Conservation (phyloP, 1,140 invertebrate species). For the Hylyphantes graminicola region DNA sequence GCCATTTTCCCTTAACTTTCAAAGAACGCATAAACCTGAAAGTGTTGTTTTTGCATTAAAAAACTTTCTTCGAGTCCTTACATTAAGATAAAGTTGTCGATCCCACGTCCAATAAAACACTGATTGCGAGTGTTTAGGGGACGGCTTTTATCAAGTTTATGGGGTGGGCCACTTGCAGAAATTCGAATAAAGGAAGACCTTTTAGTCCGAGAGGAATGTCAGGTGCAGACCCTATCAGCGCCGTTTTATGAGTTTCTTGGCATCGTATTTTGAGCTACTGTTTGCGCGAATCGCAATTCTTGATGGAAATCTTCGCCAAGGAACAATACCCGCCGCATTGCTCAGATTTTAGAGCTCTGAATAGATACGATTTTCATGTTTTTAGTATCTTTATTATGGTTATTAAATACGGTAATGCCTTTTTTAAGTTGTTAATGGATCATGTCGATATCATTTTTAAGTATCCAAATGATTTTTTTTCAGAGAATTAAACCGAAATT, state of each 20-base stretch:
- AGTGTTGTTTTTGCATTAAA: too few relatives aligned
- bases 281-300: not conserved
- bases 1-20: too few relatives aligned
- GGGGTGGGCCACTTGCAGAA: conserved; percentile 6
- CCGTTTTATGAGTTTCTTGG: not conserved
- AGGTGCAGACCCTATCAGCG: not conserved
- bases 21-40: too few relatives aligned
- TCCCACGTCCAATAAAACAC: conserved; percentile 53
- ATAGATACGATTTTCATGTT: too few relatives aligned
- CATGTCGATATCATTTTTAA: too few relatives aligned
- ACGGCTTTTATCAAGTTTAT: conserved; percentile 53
- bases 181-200: not conserved
- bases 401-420: too few relatives aligned
- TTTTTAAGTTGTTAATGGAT: too few relatives aligned
- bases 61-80: conserved; percentile 3
- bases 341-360: too few relatives aligned
- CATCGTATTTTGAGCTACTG: not conserved
- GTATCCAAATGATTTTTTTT: too few relatives aligned
- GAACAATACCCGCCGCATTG: too few relatives aligned
- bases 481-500: too few relatives aligned
- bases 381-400: too few relatives aligned
- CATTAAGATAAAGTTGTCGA: conserved; percentile 45
- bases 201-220: not conserved
- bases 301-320: not conserved
- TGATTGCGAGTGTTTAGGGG: conserved; percentile 54